Percentiles rank a stretch among this genome's conserved stretches.
Evolutionary conservation across 2,797 vertebrate genomes (phyloP).

Genomic region (Platalea minor): DNA sequence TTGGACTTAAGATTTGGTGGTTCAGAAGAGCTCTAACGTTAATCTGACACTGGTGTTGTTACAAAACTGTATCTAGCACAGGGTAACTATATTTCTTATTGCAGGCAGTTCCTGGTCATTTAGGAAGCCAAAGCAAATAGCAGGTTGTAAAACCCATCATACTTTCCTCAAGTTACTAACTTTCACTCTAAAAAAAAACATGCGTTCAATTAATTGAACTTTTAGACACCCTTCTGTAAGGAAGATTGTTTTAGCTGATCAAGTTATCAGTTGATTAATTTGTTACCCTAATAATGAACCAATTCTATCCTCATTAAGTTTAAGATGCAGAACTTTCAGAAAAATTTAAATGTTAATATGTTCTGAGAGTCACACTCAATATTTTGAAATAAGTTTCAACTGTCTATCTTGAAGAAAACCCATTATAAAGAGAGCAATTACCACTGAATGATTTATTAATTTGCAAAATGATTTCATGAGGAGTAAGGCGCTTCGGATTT

Average conservation of each 20-base stretch:
- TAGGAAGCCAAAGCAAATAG: neutral
- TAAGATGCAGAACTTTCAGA: neutral
- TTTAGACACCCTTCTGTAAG: neutral
- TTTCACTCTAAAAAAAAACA: neutral
- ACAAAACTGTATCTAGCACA: neutral
- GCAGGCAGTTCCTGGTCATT: neutral
- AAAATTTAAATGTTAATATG: neutral
- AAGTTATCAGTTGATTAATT: neutral
- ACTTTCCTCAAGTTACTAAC: neutral
- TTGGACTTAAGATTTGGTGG: neutral
- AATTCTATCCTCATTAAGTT: neutral
- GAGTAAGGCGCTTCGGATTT: neutral
- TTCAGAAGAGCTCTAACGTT: neutral
- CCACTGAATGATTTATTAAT: slow-evolving; percentile 21
- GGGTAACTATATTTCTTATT: neutral
- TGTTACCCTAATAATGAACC: neutral
- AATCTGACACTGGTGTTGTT: neutral
- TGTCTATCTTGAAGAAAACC: slow-evolving; percentile 6
- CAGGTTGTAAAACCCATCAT: neutral
- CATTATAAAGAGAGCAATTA: slow-evolving; percentile 23
- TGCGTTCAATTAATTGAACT: neutral
- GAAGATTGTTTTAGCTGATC: neutral
- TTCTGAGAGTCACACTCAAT: slow-evolving; percentile 17
- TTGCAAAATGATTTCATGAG: slow-evolving; percentile 35
- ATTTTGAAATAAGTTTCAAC: slow-evolving; percentile 44